phyloP scores from a whole-genome alignment of 2,888 invertebrate species.

The Tineola bisselliella region DNA sequence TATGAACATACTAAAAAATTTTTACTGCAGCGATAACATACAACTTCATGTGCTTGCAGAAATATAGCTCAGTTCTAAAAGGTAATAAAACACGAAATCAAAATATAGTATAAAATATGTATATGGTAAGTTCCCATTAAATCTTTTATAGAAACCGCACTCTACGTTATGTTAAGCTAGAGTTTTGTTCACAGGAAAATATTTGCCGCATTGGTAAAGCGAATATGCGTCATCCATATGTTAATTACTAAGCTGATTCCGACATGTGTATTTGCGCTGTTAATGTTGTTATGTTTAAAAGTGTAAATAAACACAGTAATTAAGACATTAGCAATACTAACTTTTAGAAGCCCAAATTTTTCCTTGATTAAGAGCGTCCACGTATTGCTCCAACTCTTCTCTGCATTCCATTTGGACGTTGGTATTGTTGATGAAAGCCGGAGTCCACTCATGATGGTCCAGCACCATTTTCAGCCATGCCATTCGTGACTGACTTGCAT shows the following conservation, averaged over 20 bases:
- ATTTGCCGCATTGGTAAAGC: too few species aligned
- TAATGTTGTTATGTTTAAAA: neutral
- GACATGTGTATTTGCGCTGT: too few species aligned
- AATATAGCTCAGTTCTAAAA: neutral
- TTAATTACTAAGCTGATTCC: too few species aligned
- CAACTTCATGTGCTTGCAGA: neutral
- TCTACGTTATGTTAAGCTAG: too few species aligned
- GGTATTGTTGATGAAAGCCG: slow-evolving; percentile 54
- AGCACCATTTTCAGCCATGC: slow-evolving; percentile 73
- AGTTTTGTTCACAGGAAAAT: too few species aligned
- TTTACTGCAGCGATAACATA: neutral
- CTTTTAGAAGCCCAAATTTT: slow-evolving; percentile 83
- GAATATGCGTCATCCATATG: too few species aligned
- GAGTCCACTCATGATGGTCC: slow-evolving; percentile 71
- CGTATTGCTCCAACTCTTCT: slow-evolving; percentile 65
- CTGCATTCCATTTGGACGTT: slow-evolving; percentile 46
- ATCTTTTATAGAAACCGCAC: too few species aligned
- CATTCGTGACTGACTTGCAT: slow-evolving; percentile 50
- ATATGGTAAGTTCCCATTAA: too few species aligned
- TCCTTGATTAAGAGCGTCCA: slow-evolving; percentile 70
- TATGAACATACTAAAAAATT: neutral
- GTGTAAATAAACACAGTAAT: neutral
- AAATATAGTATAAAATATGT: too few species aligned
- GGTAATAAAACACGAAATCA: too few species aligned
- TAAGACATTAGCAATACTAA: slow-evolving; percentile 53